Base-by-base conservation (phyloP, 2,113 vertebrate genomes). In the Periophthalmodon schlosseri region DNA sequence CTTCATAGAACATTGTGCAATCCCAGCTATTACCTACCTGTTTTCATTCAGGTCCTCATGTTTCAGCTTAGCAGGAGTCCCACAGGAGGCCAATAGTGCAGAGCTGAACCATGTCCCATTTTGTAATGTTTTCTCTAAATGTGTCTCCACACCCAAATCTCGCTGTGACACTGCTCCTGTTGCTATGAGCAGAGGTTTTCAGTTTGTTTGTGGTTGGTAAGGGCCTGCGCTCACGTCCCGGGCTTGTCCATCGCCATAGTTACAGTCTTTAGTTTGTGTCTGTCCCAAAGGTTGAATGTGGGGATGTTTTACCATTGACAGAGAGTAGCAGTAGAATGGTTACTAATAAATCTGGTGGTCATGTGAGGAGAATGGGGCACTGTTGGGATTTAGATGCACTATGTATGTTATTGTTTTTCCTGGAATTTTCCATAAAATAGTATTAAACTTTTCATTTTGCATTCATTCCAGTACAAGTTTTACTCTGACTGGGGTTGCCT, bases 171-270 rank as follows among this genome's bases (percentile, higher is more conserved):
- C 69, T n/a, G 24, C 54, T 76, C 84, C 91, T 86, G 84, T 88
- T 78, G 67, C 78, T 1, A 44, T 47, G 72, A 82, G 69, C 23
- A 28, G 57, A 60, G 57, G 57, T 24, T 50, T 60, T 70, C 56
- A 16, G 56, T 88, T 76, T 92, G 90, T 91, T 91, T 91, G 84
- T 68, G 64, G 77, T 89, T 81, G 86, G 67, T 66, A 75, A 61
- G 69, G 74, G 36, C 49, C 15, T 24, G 2, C 28, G 63, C 52
- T 68, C 44, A 49, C 24, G 68, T 60, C 63, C 6, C 64, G 23
- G 52, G 63, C 73, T 76, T 83, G 63, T 77, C 73, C 44, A 79
- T 85, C 76, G 85, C 79, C 87, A 86, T 75, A 81, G 90, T 79
- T 85, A 90, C 89, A 75, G 84, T 70, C 39, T 54, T 67, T 18